phyloP scores from a whole-genome alignment of 1,140 invertebrate genomes.

The Chrysoperla carnea region DNA sequence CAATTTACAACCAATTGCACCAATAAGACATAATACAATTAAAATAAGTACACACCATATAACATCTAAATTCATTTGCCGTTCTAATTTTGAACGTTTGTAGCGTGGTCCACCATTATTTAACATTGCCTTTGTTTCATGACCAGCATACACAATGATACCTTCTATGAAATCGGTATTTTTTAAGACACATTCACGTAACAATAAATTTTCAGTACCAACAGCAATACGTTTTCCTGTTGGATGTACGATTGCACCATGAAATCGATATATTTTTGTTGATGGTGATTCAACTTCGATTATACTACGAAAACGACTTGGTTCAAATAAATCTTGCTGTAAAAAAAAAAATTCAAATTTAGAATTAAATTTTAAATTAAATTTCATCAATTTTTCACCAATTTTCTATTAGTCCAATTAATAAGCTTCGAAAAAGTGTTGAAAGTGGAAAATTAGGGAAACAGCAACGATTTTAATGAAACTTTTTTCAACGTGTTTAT shows the following conservation, averaged over 20 bases:
- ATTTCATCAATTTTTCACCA: not conserved
- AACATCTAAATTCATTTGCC: slow-evolving; percentile 88
- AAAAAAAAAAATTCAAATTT: slow-evolving; percentile 7
- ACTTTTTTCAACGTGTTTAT: no score
- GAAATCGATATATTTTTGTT: slow-evolving; percentile 90
- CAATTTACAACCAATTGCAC: slow-evolving; percentile 74
- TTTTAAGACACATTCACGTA: slow-evolving; percentile 86
- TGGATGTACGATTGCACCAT: slow-evolving; percentile 73
- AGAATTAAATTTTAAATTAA: not conserved
- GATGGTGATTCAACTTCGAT: slow-evolving; percentile 87
- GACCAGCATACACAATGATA: slow-evolving; percentile 91
- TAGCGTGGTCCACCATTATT: slow-evolving; percentile 93
- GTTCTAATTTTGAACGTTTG: slow-evolving; percentile 82
- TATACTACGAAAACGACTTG: slow-evolving; percentile 61
- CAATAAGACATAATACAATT: slow-evolving; percentile 75
- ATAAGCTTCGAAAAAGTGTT: not conserved
- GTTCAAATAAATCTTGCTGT: slow-evolving; percentile 49
- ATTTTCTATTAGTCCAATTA: not conserved
- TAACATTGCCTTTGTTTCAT: slow-evolving; percentile 95
- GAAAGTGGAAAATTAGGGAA: not conserved
- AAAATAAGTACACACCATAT: slow-evolving; percentile 93
- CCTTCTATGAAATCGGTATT: slow-evolving; percentile 91
- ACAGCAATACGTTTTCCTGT: slow-evolving; percentile 65
- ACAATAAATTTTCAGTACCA: slow-evolving; percentile 80
- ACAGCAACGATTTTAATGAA: no score